phyloP scores from a whole-genome alignment of 2,888 invertebrate genomes.

The Halictus ligatus region DNA sequence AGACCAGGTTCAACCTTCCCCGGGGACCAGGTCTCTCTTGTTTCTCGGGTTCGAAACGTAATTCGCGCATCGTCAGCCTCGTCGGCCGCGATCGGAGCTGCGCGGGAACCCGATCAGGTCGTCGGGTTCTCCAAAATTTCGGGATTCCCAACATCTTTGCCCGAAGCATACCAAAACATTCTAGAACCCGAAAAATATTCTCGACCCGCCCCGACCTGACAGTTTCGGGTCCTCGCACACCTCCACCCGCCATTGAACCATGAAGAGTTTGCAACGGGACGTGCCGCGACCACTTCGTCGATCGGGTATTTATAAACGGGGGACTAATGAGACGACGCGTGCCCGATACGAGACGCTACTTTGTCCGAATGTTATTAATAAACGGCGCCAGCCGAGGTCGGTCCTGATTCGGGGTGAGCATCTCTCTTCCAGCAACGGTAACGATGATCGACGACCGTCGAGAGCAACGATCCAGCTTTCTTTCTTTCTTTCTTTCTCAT shows the following conservation, averaged over 20 bases:
- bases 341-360: constrained; percentile 48
- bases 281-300: no score
- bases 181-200: background rate
- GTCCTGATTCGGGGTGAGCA: constrained; percentile 41
- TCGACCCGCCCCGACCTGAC: background rate
- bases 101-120: background rate
- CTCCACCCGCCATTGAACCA: background rate
- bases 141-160: background rate
- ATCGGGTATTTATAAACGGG: constrained; percentile 43
- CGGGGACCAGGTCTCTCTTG: background rate
- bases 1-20: constrained; percentile 5
- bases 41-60: background rate
- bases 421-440: constrained; percentile 42
- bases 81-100: background rate
- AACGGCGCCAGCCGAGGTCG: constrained; percentile 45
- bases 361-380: constrained; percentile 47
- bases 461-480: background rate
- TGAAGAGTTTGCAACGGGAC: no score
- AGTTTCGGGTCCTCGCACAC: background rate
- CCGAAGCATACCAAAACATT: no score
- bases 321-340: constrained; percentile 36
- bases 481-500: background rate
- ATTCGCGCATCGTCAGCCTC: background rate
- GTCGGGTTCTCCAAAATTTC: background rate
- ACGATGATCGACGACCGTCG: constrained; percentile 13